Evolutionary conservation across 2,113 vertebrate species (phyloP), one percentile per base, ranked within the genome.

Genomic region (Paradisaea rubra): DNA sequence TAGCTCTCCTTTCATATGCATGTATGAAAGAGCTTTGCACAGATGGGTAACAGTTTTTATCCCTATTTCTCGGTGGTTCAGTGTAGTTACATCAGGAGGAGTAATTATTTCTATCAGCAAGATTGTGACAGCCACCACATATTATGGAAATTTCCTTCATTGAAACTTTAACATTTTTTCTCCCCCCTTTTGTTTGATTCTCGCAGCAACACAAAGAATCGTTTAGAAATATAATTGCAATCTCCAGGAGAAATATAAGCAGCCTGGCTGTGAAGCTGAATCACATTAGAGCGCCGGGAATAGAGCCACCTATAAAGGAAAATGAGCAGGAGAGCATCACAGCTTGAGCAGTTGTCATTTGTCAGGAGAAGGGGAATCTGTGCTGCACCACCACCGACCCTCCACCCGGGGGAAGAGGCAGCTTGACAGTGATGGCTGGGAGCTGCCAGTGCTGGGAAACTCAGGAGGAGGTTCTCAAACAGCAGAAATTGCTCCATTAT

Each of bases 111-210:
- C 94, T 96, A 96, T 95, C 94, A 96, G 96, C 72, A 86, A 95
- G 96, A 97, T 96, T 96, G 95, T 97, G 96, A 94, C 83, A 97
- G 94, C 72, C 76, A 94, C 82, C 84, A 92, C 91, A 96, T 70
- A 94, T 96, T 96, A 95, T 96, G 94, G 93, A 92, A 81, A 89
- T 94, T 84, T 96, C 91, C 81, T 86, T 86, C 86, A 81, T 28
- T 86, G 95, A 92, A 93, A 76, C 70, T 47, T 89, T 24, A 52
- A 7, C 61, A 0, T 60, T 89, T 65, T 71, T 59, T 9, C 5
- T 11, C 7, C 68, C 56, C 57, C 4, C 69, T 87, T 89, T 96
- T 95, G 86, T 96, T 92, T 85, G 77, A 89, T 89, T 78, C 72
- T 92, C 23, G 7, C 25, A 77, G 80, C 85, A 88, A 66, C 89